Evolutionary conservation across 2,888 invertebrate genomes (phyloP).

Genomic region (Netelia melanura): DNA sequence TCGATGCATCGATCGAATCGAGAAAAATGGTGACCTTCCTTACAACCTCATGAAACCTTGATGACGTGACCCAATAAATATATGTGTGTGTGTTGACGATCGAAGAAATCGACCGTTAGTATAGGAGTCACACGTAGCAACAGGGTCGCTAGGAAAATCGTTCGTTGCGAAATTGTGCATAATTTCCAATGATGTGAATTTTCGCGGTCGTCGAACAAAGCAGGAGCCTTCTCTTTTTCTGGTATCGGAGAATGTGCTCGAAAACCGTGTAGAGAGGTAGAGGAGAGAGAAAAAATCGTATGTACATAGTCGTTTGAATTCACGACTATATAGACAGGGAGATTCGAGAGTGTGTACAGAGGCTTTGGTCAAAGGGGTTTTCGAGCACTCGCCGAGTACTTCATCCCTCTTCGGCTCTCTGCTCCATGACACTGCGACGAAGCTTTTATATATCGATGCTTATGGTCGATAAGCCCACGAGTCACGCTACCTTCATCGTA

Average conservation of each 20-base stretch:
- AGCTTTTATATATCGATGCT: slow-evolving; percentile 11
- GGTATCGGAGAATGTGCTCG: background rate
- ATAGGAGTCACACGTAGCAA: slow-evolving; percentile 16
- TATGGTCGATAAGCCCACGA: background rate
- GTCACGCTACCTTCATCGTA: slow-evolving; percentile 3
- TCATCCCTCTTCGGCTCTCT: background rate
- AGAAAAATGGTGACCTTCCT: background rate
- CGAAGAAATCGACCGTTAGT: slow-evolving; percentile 15
- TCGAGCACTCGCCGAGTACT: slow-evolving; percentile 25
- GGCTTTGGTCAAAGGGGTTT: slow-evolving; percentile 27
- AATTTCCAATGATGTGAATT: slow-evolving; percentile 38
- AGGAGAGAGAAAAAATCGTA: slow-evolving; percentile 1
- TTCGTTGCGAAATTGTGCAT: slow-evolving; percentile 44
- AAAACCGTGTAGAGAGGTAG: background rate
- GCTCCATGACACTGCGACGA: background rate
- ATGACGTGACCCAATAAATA: background rate
- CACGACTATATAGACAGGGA: background rate
- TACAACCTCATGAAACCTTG: background rate
- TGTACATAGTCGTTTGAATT: slow-evolving; percentile 35
- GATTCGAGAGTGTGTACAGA: slow-evolving; percentile 25
- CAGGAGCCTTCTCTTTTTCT: background rate
- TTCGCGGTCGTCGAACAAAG: slow-evolving; percentile 7
- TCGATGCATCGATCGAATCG: slow-evolving; percentile 3
- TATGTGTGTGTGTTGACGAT: background rate
- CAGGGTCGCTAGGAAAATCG: slow-evolving; percentile 1